Base-by-base conservation (phyloP, 1,140 invertebrate genomes). In the Drosophila sechellia region DNA sequence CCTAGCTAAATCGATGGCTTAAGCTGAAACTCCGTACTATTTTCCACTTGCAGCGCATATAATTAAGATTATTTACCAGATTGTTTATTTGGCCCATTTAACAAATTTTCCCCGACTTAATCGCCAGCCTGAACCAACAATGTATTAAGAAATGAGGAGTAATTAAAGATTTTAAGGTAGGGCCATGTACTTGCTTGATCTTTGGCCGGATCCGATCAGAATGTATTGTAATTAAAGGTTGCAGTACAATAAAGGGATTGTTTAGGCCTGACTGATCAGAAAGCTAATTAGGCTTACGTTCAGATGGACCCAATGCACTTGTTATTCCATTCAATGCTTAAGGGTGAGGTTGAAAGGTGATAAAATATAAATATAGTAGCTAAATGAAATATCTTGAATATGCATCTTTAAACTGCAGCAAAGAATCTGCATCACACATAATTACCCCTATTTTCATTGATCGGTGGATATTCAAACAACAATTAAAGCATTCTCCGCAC, bases 31-130 rank as follows among this genome's bases (percentile, higher is more conserved):
- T 42, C 6, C n/a, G 6, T 40, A 40, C 2, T 15, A 15, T 35
- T 31, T 60, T 4, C 34, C 39, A 13, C 8, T 40, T 55, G 49
- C 25, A 20, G 49, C 42, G 45, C 50, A 37, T 10, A 37, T 39
- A 52, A 69, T 49, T 52, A 45, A 13, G 20, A 39, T n/a, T 37
- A 76, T 55, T 61, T 20, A 15, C 15, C 12, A 27, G 34, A 52
- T 17, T 52, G 15, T 25, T 35, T 15, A 53, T 53, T 39, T 11
- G 54, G 45, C 31, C 43, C 12, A 40, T 46, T 45, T 40, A 42
- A 43, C 13, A 20, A 53, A n/a, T 22, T 45, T 54, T 55, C 17
- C 43, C 4, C 17, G 1, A 17, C 12, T 15, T 69, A 69, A 70
- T 69, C 42, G 43, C 20, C 5, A 17, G 27, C 68, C 49, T 35